These are phyloP conservation scores for Callithrix jacchus DNA, from an alignment of 2,113 vertebrate species.

Conservation along the genomic window DNA sequence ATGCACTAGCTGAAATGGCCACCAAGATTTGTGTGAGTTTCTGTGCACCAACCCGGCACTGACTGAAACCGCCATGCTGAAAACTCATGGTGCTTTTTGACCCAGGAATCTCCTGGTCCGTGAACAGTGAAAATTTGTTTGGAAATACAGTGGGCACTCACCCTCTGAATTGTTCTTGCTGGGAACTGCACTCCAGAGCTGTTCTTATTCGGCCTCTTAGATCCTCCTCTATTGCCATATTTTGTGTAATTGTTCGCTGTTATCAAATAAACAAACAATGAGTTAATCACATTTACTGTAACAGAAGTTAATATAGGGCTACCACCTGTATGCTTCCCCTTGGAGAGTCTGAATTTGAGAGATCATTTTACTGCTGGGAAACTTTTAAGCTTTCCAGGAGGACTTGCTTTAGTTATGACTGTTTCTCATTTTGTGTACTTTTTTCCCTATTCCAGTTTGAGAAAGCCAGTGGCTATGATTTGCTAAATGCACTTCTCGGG, in stretches of 20 bases:
- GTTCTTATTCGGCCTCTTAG: too few relatives aligned
- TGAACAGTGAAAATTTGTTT: too few relatives aligned
- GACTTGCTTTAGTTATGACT: neutral
- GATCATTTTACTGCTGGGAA: neutral
- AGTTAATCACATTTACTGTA: slow-evolving; percentile 9
- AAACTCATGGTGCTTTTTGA: too few relatives aligned
- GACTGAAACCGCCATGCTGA: too few relatives aligned
- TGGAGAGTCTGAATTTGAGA: neutral
- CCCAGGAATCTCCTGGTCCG: too few relatives aligned
- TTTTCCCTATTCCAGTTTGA: neutral
- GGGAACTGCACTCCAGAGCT: too few relatives aligned
- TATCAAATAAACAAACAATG: neutral
- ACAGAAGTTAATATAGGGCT: neutral
- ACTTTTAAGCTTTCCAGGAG: neutral
- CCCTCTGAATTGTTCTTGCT: too few relatives aligned
- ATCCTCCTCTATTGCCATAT: neutral
- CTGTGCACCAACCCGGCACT: too few relatives aligned
- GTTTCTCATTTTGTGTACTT: neutral
- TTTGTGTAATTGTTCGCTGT: neutral
- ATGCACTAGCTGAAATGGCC: too few relatives aligned
- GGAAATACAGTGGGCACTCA: too few relatives aligned
- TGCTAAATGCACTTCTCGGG: neutral
- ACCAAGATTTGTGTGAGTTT: too few relatives aligned
- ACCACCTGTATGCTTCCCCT: neutral
- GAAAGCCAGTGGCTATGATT: neutral